A percentile compares a stretch with the other conserved stretches of the same genome.
Evolutionary conservation across 2,888 invertebrate genomes (phyloP).

Genomic region (Diadegma fenestrale): DNA sequence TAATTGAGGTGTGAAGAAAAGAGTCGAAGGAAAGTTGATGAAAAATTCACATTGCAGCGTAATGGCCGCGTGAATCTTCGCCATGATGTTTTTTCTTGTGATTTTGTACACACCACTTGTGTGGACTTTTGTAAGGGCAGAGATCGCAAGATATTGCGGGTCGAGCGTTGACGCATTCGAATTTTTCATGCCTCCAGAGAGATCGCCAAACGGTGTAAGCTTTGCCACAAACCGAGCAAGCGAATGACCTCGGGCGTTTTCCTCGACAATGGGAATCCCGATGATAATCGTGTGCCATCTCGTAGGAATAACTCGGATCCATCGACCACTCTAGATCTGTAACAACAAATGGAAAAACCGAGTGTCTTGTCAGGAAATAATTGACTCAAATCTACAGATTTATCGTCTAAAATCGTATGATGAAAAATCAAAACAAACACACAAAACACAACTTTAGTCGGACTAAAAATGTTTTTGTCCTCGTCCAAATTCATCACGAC

Average conservation of each 20-base stretch:
- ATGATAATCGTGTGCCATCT: conserved; percentile 49
- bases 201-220: conserved; percentile 80
- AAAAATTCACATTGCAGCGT: conserved; percentile 31
- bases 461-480: not conserved
- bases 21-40: not conserved
- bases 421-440: not conserved
- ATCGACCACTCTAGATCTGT: conserved; percentile 57
- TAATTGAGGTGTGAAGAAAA: not conserved
- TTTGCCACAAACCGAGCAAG: conserved; percentile 80
- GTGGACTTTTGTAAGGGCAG: conserved; percentile 80
- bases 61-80: not conserved
- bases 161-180: conserved; percentile 80
- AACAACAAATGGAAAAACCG: conserved; percentile 55
- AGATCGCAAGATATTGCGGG: conserved; percentile 78
- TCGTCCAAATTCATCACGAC: not conserved
- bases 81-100: conserved; percentile 78
- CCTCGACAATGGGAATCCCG: conserved; percentile 25
- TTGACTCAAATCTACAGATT: conserved; percentile 28
- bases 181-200: conserved; percentile 81
- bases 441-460: not conserved
- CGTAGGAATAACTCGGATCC: conserved; percentile 50
- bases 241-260: conserved; percentile 67
- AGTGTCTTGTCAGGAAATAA: conserved; percentile 37
- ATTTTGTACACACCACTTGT: conserved; percentile 81
- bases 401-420: conserved; percentile 19